Evolutionary conservation across 2,888 invertebrate genomes (phyloP), one percentile per base, ranked within the genome.

Genomic region (Cerceris rybyensis): DNA sequence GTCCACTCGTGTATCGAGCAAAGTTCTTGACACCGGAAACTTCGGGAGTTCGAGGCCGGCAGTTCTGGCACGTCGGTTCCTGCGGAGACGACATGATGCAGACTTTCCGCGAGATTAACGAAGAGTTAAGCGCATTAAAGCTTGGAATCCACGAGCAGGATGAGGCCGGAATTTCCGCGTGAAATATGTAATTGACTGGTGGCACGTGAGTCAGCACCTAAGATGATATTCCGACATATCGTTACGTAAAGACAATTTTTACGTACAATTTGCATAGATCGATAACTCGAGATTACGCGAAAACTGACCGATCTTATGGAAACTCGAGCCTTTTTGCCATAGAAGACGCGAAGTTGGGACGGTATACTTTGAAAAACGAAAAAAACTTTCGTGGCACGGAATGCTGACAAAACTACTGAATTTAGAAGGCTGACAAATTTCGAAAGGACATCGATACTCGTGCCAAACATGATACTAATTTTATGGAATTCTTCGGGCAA

Each of bases 211-310:
- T 75, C 69, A 57, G 54, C 64, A 55, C 39, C 41, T 28, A 39
- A 42, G 17, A 41, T 28, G 64, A 46, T 65, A 61, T 64, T 43
- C 55, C 7, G 6, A 39, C 43, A 55, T 52, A 17, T 28, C 49
- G 69, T 50, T 77, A 69, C 57, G 39, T 14, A 55, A 71, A 57
- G 69, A 71, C n/a, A n/a, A n/a, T n/a, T n/a, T n/a, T n/a, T n/a
- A n/a, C n/a, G n/a, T n/a, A 49, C 54, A 60, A 85, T 84, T 81
- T 83, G 70, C 84, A 75, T 84, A 83, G 76, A 79, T 75, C 82
- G 49, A 73, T 82, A 82, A 75, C 75, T 74, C 67, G 50, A 64
- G 73, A 67, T 74, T 65, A 11, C 50, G 42, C 61, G 28, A 61
- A 16, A 46, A 52, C 17, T 52, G 61, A 70, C 52, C 73, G 50